A percentile compares a stretch with the other conserved stretches of the same genome.
These are phyloP conservation scores for Hippocampus barbouri DNA, from an alignment of 2,113 vertebrate genomes.

Conservation along the genomic window DNA sequence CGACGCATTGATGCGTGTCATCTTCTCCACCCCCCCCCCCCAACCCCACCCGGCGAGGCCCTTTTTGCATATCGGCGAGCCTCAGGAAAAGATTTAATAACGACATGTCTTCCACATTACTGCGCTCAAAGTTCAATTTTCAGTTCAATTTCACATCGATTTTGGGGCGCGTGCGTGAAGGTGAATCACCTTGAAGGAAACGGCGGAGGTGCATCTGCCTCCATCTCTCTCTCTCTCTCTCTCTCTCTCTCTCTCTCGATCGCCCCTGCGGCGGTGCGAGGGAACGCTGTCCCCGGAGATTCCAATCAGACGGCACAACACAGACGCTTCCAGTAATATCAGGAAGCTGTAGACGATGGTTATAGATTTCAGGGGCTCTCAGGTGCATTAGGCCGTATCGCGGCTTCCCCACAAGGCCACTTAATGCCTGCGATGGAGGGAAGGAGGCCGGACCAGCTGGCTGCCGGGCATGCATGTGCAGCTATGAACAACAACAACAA, in stretches of 20 bases:
- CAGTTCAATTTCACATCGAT: conserved; percentile 74
- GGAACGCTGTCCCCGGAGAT: conserved; percentile 60
- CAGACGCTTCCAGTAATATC: conserved; percentile 69
- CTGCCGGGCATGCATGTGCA: conserved; percentile 27
- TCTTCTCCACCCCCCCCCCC: not conserved
- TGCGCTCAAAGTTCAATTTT: conserved; percentile 68
- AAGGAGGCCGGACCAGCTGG: conserved; percentile 7
- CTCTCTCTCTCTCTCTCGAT: conserved; percentile 36
- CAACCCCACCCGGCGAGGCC: not conserved
- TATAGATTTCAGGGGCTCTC: conserved; percentile 71
- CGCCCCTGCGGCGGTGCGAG: conserved; percentile 36
- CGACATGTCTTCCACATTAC: conserved; percentile 66
- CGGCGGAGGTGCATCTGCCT: conserved; percentile 48
- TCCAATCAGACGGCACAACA: conserved; percentile 66
- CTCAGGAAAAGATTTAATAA: conserved; percentile 67
- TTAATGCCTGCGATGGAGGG: conserved; percentile 60
- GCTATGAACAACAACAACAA: conserved; percentile 14
- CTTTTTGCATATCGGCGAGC: conserved; percentile 32
- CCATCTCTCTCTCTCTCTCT: conserved; percentile 22
- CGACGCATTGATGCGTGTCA: not conserved
- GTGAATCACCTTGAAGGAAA: conserved; percentile 71
- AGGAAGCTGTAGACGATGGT: conserved; percentile 67
- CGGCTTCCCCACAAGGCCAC: conserved; percentile 67
- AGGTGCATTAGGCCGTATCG: conserved; percentile 72
- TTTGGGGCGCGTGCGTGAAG: conserved; percentile 64